phyloP scores from a whole-genome alignment of 1,140 invertebrate species.

The Melipona quadrifasciata region DNA sequence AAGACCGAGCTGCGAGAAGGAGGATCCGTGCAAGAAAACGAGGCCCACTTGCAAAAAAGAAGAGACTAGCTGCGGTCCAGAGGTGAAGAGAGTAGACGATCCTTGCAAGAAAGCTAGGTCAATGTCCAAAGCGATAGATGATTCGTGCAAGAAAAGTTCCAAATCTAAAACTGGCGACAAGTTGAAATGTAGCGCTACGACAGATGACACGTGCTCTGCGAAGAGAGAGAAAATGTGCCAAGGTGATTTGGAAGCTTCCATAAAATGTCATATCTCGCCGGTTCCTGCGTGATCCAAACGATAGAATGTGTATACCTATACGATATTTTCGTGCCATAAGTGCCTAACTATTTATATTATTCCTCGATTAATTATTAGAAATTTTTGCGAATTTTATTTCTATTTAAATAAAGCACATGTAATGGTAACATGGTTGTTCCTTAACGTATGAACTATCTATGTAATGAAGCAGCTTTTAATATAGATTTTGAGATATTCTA shows the following conservation, averaged over 20 bases:
- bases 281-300: neutral
- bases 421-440: too few species aligned
- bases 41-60: too few species aligned
- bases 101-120: neutral
- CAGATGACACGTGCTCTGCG: neutral
- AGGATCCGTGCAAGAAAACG: too few species aligned
- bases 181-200: neutral
- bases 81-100: neutral
- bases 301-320: neutral
- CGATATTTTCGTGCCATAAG: neutral
- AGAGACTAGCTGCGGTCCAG: neutral
- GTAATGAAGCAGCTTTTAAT: too few species aligned
- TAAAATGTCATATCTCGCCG: too few species aligned
- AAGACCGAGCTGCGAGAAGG: too few species aligned
- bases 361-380: neutral
- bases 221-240: slow-evolving; percentile 7
- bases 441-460: too few species aligned
- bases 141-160: neutral
- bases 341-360: neutral
- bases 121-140: neutral
- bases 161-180: too few species aligned
- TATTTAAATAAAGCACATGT: neutral
- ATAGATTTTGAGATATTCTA: too few species aligned
- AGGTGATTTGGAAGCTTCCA: neutral
- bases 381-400: neutral